Conservation (phyloP, 2,888 invertebrate species). For the Amiota minor region DNA sequence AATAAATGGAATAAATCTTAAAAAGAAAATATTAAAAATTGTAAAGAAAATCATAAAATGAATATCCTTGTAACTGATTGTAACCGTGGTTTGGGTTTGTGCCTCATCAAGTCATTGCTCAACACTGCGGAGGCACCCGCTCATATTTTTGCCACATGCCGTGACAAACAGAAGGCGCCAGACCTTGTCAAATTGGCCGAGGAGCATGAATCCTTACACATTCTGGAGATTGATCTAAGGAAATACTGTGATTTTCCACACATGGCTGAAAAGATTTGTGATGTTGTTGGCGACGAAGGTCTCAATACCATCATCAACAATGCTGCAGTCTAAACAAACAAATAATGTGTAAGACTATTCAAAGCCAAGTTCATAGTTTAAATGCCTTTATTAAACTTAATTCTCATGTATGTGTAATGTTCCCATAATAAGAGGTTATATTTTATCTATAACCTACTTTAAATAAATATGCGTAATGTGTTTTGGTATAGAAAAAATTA, state of each 20-base stretch:
- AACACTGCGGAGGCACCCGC: not conserved
- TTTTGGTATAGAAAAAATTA: conserved; percentile 22
- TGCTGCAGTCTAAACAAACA: not conserved
- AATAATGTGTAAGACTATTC: not conserved
- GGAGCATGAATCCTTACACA: not conserved
- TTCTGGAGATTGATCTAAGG: not conserved
- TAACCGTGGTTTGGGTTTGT: conserved; percentile 6
- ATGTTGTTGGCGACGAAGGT: conserved; percentile 2
- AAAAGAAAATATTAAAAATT: not conserved
- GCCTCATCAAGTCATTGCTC: not conserved
- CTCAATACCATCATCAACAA: not conserved
- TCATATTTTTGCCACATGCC: conserved; percentile 6
- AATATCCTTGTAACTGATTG: conserved; percentile 9
- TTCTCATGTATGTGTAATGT: conserved; percentile 2
- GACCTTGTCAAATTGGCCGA: conserved; percentile 4
- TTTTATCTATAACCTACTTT: not conserved
- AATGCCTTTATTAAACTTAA: not conserved
- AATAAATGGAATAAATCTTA: not conserved
- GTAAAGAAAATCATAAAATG: not conserved
- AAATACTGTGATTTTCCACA: not conserved
- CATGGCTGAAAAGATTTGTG: conserved; percentile 2
- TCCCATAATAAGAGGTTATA: conserved; percentile 6
- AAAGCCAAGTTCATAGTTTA: not conserved
- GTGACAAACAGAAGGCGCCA: not conserved
- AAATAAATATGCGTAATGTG: conserved; percentile 46